Percentiles rank a stretch among this genome's conserved stretches.
Evolutionary conservation across 2,113 vertebrate species (phyloP).

Genomic region (Guaruba guarouba): DNA sequence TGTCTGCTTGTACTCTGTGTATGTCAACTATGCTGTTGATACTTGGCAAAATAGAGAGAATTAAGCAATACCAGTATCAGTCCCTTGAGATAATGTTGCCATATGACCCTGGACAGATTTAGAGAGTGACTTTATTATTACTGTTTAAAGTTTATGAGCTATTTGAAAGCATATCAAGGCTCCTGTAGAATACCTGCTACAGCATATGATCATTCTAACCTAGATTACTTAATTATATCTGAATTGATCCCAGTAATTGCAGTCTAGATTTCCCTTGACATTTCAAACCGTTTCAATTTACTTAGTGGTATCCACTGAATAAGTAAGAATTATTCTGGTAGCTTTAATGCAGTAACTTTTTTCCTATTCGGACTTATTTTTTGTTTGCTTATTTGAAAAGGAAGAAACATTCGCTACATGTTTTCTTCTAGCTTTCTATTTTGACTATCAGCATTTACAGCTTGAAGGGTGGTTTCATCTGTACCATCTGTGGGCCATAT

Average conservation of each 20-base stretch:
- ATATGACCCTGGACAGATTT: neutral
- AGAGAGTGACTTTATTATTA: neutral
- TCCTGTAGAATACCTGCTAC: neutral
- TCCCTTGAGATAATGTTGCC: neutral
- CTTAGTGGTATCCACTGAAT: neutral
- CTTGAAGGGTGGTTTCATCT: neutral
- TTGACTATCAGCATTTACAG: conserved; percentile 30
- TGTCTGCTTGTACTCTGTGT: neutral
- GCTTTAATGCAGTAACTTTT: neutral
- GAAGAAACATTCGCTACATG: neutral
- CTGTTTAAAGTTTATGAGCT: neutral
- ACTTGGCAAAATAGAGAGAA: neutral
- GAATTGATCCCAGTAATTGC: neutral
- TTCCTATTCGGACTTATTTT: neutral
- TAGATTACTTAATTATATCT: neutral
- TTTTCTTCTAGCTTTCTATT: conserved; percentile 50
- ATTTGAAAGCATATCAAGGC: neutral
- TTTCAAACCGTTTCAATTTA: neutral
- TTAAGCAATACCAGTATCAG: neutral
- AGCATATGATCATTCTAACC: neutral
- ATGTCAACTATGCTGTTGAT: neutral
- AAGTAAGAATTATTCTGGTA: neutral
- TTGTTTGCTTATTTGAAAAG: conserved; percentile 10
- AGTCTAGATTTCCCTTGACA: neutral
- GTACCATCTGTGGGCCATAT: conserved; percentile 52